Conservation (phyloP, 2,797 vertebrate genomes). For the Yasuhikotakia modesta region DNA sequence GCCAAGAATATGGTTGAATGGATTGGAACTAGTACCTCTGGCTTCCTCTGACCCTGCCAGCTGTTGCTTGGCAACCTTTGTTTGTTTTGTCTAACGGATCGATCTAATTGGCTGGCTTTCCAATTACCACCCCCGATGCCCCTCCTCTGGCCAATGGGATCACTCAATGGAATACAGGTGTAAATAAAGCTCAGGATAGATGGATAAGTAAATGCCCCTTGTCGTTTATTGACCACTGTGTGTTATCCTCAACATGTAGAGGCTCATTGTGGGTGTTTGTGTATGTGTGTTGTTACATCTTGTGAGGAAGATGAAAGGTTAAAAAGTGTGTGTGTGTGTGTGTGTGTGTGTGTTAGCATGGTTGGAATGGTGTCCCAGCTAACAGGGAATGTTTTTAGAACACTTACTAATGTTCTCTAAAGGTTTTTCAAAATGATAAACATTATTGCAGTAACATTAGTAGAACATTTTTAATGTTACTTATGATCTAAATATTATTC, state of each 20-base stretch:
- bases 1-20: conserved; percentile 53
- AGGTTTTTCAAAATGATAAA: too few relatives aligned
- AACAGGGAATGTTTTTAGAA: too few relatives aligned
- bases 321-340: conserved; percentile 50
- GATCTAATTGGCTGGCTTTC: conserved; percentile 65
- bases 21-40: conserved; percentile 48
- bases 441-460: too few relatives aligned
- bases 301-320: conserved; percentile 59
- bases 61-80: conserved; percentile 68
- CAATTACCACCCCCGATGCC: conserved; percentile 38
- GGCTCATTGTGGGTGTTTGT: conserved; percentile 33
- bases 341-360: background rate
- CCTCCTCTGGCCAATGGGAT: conserved; percentile 63
- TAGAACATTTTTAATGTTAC: too few relatives aligned
- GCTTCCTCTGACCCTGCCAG: conserved; percentile 40
- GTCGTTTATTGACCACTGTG: conserved; percentile 68
- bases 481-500: too few relatives aligned
- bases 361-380: background rate
- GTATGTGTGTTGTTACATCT: conserved; percentile 18
- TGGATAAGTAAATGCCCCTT: conserved; percentile 61
- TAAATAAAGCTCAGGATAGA: conserved; percentile 66
- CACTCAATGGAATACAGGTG: conserved; percentile 54
- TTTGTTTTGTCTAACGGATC: conserved; percentile 64
- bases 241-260: conserved; percentile 61
- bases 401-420: too few relatives aligned